Percentiles rank a stretch among this genome's conserved stretches.
These are phyloP conservation scores for Triplophysa tibetana DNA, from an alignment of 2,113 vertebrate species.

Conservation along the genomic window DNA sequence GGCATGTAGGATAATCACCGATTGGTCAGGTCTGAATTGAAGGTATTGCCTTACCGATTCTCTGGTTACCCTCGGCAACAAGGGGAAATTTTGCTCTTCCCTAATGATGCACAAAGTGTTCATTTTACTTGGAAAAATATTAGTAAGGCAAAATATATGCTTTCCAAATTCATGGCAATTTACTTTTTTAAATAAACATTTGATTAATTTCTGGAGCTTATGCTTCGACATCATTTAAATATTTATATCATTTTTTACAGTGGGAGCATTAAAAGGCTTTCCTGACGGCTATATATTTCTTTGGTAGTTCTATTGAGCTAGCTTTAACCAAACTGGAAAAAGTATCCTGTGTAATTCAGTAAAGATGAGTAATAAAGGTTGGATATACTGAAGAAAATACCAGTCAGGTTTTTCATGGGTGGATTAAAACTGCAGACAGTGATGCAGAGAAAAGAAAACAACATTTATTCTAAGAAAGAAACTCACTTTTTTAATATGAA, in stretches of 20 bases:
- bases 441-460: neutral
- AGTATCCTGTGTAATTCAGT: neutral
- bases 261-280: neutral
- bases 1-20: slow-evolving; percentile 85
- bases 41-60: slow-evolving; percentile 73
- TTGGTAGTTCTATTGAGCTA: neutral
- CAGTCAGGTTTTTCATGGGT: neutral
- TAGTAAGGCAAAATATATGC: neutral
- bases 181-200: neutral
- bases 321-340: too few species aligned
- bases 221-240: neutral
- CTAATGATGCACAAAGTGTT: slow-evolving; percentile 53
- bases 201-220: neutral
- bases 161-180: neutral
- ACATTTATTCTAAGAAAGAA: neutral
- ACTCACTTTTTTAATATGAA: neutral
- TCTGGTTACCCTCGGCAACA: slow-evolving; percentile 60
- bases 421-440: neutral
- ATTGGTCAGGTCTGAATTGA: slow-evolving; percentile 80
- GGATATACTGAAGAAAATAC: neutral
- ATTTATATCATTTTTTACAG: neutral
- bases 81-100: slow-evolving; percentile 50
- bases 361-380: neutral
- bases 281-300: neutral
- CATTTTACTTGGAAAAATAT: neutral